These are phyloP conservation scores for Cacatua alba DNA, from an alignment of 2,113 vertebrate genomes.

Conservation along the genomic window DNA sequence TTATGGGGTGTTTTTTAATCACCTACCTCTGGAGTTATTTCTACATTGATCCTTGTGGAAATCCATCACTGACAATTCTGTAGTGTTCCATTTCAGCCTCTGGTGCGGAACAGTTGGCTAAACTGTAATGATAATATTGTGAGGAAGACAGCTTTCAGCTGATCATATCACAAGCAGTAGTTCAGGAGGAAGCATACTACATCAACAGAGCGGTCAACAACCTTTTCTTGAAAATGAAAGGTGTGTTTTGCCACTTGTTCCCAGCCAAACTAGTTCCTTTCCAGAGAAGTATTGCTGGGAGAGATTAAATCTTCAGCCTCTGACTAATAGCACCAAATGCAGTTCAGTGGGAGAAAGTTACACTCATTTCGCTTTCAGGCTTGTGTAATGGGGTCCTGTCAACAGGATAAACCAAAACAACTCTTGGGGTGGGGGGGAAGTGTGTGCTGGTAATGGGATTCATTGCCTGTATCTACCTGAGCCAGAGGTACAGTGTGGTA, in stretches of 20 bases:
- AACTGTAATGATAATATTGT: background rate
- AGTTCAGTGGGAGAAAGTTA: background rate
- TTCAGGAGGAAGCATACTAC: background rate
- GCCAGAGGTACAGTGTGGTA: background rate
- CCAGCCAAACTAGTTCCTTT: background rate
- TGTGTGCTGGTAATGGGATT: background rate
- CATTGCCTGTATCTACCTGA: background rate
- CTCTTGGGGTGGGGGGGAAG: background rate
- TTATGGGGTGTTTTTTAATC: background rate
- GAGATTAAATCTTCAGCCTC: background rate
- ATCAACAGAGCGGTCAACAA: background rate
- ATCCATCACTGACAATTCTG: background rate
- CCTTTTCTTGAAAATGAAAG: background rate
- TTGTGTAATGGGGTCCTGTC: background rate
- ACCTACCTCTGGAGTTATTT: background rate
- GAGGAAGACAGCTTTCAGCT: background rate
- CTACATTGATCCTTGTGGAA: fast-evolving
- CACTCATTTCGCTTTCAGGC: background rate
- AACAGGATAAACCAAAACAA: background rate
- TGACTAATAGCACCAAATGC: background rate
- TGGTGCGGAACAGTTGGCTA: background rate
- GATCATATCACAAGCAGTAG: background rate
- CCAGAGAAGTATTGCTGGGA: background rate
- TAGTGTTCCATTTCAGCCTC: background rate
- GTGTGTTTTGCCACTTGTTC: background rate